Conservation (phyloP, 1,140 invertebrate genomes). For the Muscidifurax raptorellus region DNA sequence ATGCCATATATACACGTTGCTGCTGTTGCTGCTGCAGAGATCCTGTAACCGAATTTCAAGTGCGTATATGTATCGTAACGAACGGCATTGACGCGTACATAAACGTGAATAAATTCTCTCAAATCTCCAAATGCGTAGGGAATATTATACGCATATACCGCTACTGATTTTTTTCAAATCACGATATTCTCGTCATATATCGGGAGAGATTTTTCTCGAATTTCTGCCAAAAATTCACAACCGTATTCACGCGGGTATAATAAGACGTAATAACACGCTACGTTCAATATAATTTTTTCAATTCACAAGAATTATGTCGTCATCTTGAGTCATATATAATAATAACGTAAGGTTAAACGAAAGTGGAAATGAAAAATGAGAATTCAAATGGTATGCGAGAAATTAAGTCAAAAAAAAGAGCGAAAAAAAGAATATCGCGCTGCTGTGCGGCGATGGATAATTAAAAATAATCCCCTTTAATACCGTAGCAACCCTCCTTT, state of each 20-base stretch:
- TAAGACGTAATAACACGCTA: no score
- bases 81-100: conserved; percentile 51
- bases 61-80: conserved; percentile 51
- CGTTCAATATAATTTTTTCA: not conserved
- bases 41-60: conserved; percentile 51
- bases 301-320: conserved; percentile 6
- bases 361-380: conserved; percentile 36
- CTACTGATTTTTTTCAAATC: conserved; percentile 19
- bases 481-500: conserved; percentile 62
- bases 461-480: conserved; percentile 75
- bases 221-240: not conserved
- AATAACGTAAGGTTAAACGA: conserved; percentile 33
- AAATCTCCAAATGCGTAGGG: conserved; percentile 16
- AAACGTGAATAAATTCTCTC: conserved; percentile 56
- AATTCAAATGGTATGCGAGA: conserved; percentile 30
- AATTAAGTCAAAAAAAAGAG: conserved; percentile 24
- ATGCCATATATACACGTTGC: conserved; percentile 25
- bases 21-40: conserved; percentile 27
- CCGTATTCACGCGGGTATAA: not conserved
- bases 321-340: not conserved
- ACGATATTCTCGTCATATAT: not conserved
- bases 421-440: conserved; percentile 37
- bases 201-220: not conserved
- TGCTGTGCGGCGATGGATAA: conserved; percentile 65
- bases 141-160: no score